Conservation (phyloP, 2,113 vertebrate species). For the Gorsachius goisagi region DNA sequence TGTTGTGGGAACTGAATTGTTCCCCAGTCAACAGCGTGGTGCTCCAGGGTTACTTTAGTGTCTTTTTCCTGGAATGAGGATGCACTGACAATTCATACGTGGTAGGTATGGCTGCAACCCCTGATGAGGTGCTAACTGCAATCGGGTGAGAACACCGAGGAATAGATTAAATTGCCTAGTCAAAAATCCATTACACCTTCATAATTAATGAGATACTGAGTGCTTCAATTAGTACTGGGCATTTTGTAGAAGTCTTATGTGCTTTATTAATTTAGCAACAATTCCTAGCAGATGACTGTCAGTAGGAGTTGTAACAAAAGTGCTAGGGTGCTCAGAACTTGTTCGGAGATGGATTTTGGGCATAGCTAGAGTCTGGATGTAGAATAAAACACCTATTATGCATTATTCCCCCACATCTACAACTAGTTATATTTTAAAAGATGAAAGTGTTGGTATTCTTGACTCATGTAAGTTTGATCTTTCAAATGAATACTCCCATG, state of each 20-base stretch:
- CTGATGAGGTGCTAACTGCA: background rate
- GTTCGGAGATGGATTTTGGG: background rate
- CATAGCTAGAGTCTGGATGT: background rate
- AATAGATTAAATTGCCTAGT: background rate
- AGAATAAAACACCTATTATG: background rate
- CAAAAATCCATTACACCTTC: background rate
- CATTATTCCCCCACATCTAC: background rate
- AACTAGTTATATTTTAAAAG: background rate
- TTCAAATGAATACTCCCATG: background rate
- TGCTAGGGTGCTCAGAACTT: background rate
- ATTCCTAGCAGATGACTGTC: background rate
- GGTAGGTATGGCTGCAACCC: background rate
- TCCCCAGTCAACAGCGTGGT: background rate
- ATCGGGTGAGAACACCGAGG: background rate
- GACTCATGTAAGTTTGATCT: background rate
- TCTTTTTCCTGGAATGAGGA: background rate
- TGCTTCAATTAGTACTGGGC: background rate
- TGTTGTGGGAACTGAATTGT: accelerated
- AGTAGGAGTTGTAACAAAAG: background rate
- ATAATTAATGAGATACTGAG: background rate
- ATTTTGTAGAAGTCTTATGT: background rate
- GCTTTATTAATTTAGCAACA: background rate
- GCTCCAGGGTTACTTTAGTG: background rate
- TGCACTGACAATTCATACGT: background rate
- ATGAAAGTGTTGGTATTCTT: background rate